Base-by-base conservation (phyloP, 2,888 invertebrate genomes). In the Liopterus haemorrhoidalis region DNA sequence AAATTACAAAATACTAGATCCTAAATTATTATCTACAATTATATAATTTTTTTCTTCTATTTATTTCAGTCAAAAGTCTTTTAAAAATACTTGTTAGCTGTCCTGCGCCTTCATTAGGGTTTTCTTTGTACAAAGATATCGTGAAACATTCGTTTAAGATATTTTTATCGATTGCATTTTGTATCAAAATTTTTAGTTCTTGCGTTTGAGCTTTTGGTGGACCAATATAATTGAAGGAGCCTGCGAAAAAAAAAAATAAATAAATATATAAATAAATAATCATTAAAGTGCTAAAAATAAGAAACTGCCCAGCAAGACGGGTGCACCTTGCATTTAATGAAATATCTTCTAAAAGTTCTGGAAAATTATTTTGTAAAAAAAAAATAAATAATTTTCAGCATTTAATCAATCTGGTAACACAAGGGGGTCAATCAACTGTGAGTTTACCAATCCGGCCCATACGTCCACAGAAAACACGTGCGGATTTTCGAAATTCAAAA, bases 101-200 rank as follows among this genome's bases (percentile, higher is more conserved):
- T 3, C 44, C 44, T 12, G 32, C 38, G 27, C 44, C 44, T 39
- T 45, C 38, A 39, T 45, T 38, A 14, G 44, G 44, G 3, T 5
- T 31, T 16, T 45, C 44, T 32, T 31, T 38, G 38, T 24, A 28
- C 15, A 45, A 39, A 15, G 15, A 22, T 11, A 45, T 14, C 21
- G 39, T 45, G 14, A 25, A 45, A 15, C 44, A 45, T n/a, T 38
- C 38, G 20, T 38, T 32, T 19, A 45, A 6, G 4, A 6, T 5
- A 2, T 33, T 32, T 18, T 32, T 18, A 12, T 30, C 19, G 4
- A 45, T 8, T n/a, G 36, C 38, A 4, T 38, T 16, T 9, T 24
- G 37, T 5, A 39, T 11, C 5, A 45, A 19, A 4, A 38, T 27
- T 27, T 45, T 37, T 14, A 16, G 39, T n/a, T 45, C 38, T 12